Base-by-base conservation (phyloP, 2,888 invertebrate genomes). In the Noctua comes region DNA sequence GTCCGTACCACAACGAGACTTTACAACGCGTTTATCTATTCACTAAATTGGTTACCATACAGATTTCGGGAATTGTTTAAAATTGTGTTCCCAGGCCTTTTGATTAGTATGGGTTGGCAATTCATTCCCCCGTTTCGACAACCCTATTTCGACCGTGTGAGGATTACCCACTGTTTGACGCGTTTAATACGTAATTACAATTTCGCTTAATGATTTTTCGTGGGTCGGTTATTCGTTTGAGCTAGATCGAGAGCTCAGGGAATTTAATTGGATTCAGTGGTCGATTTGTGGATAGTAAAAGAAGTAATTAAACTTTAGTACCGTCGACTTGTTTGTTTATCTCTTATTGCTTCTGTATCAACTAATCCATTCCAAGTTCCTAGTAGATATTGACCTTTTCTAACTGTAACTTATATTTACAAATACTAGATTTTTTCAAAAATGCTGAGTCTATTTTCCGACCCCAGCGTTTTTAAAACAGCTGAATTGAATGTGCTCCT, bases 21-120 rank as follows among this genome's bases (percentile, higher is more conserved):
- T 92, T 93, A 93, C 93, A 93, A 95, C 93, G 91, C 92, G 90
- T 93, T 93, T 94, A 93, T 93, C 93, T 93, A 92, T 90, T 90
- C 91, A 90, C 88, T 91, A 93, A 95, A 95, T 95, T 95, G 94
- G 93, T 92, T 93, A 88, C 92, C 92, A 90, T 89, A 94, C 92
- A 92, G 93, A 95, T 94, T 94, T 94, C 88, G 94, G 93, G 92
- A 95, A 95, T 93, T 93, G 94, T 95, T 95, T 93, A 94, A 95
- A 95, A 89, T 93, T 92, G 88, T 90, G 93, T 95, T 96, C 94
- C 95, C 95, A 95, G 91, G 92, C 91, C 85, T 84, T 90, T 92
- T 92, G 84, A 86, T 89, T 85, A 82, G 85, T 79, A 83, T 86
- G 90, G 92, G 88, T 89, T 89, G 92, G 90, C 90, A 90, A 92